Conservation (phyloP, 2,797 vertebrate species). For the Pelochelys cantorii region DNA sequence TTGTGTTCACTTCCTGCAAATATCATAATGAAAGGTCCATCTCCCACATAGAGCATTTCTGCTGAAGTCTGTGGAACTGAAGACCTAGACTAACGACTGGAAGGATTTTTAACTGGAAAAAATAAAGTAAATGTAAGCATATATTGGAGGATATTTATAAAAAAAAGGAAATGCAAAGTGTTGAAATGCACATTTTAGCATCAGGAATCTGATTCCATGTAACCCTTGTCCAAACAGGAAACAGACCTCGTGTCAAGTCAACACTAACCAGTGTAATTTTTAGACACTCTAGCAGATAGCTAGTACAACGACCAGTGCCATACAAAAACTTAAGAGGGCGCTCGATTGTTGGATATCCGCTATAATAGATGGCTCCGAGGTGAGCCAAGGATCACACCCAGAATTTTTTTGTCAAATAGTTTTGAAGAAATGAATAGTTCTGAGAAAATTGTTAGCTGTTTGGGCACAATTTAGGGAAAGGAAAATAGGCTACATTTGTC, state of each 20-base stretch:
- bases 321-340: not conserved
- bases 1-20: not conserved
- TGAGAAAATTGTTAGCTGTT: not conserved
- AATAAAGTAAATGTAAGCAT: too few relatives aligned
- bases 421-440: not conserved
- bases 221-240: rapidly evolving
- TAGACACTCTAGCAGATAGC: not conserved
- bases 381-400: not conserved
- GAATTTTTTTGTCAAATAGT: not conserved
- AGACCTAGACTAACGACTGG: not conserved
- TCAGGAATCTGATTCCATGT: not conserved
- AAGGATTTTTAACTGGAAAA: not conserved
- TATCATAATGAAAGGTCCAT: rapidly evolving
- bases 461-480: rapidly evolving
- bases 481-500: not conserved
- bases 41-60: not conserved
- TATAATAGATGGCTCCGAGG: not conserved
- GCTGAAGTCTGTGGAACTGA: too few relatives aligned
- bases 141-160: not conserved
- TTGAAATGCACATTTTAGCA: not conserved
- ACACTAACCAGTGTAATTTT: rapidly evolving
- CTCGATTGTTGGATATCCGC: not conserved
- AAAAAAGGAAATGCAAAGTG: rapidly evolving
- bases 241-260: not conserved
- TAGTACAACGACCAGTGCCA: too few relatives aligned